Percentiles rank a stretch among this genome's conserved stretches.
These are phyloP conservation scores for Sepiola atlantica DNA, from an alignment of 2,888 invertebrate species.

Conservation along the genomic window DNA sequence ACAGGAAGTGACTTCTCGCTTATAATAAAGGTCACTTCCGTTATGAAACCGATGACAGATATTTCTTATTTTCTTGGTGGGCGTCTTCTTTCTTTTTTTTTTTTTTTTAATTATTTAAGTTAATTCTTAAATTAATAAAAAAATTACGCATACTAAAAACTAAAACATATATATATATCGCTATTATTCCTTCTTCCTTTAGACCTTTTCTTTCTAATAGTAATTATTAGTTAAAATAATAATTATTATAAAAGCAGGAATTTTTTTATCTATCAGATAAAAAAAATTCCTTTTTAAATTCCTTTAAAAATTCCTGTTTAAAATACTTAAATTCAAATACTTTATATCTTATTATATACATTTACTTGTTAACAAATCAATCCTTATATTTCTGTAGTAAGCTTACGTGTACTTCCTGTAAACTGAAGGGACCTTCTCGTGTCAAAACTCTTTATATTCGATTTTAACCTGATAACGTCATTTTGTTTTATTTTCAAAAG, in stretches of 20 bases:
- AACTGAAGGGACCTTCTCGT: not conserved
- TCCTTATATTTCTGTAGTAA: not conserved
- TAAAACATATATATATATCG: not conserved
- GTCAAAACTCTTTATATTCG: not conserved
- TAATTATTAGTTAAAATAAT: not conserved
- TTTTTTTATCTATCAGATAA: not conserved
- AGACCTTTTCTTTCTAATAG: not conserved
- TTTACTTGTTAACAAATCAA: not conserved
- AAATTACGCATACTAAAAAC: not conserved
- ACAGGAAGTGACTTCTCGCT: not conserved
- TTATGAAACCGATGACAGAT: conserved; percentile 49
- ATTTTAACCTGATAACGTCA: not conserved
- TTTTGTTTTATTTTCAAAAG: not conserved
- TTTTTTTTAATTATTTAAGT: not conserved
- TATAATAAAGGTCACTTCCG: not conserved
- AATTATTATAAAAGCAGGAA: not conserved
- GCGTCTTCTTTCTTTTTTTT: not conserved
- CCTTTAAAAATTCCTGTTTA: too few species aligned
- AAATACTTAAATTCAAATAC: not conserved
- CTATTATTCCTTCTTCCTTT: not conserved
- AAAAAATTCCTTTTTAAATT: not conserved
- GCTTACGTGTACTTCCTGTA: not conserved
- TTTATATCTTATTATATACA: not conserved
- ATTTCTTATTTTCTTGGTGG: not conserved
- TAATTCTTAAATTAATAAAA: not conserved